A percentile compares a stretch with the other conserved stretches of the same genome.
Conservation (phyloP, 2,797 vertebrate genomes). For the Pipistrellus pygmaeus region DNA sequence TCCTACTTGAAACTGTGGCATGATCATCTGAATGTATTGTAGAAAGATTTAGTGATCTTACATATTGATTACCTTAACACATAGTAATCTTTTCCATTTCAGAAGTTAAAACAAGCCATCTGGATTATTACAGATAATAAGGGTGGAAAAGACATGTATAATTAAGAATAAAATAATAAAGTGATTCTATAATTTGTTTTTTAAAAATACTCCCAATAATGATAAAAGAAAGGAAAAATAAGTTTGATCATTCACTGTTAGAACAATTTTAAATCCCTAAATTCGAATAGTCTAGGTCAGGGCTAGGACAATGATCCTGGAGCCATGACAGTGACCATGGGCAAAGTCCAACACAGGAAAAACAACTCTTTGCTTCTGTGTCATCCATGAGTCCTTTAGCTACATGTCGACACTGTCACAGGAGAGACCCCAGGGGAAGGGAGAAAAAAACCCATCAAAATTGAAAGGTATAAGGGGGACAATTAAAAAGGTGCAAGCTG, state of each 20-base stretch:
- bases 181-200: constrained; percentile 61
- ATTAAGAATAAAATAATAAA: constrained; percentile 64
- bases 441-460: not conserved
- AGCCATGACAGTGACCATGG: not conserved
- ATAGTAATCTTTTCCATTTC: constrained; percentile 57
- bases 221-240: constrained; percentile 42
- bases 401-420: not conserved
- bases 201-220: constrained; percentile 46
- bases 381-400: not conserved
- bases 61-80: constrained; percentile 71
- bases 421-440: not conserved
- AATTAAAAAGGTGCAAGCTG: constrained; percentile 11
- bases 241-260: constrained; percentile 56
- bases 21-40: constrained; percentile 69
- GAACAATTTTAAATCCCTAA: constrained; percentile 47
- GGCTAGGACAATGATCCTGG: not conserved
- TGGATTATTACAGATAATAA: constrained; percentile 29
- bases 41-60: constrained; percentile 74
- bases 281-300: not conserved
- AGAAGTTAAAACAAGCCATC: constrained; percentile 64
- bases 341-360: constrained; percentile 23
- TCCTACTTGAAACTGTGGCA: constrained; percentile 62
- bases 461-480: not conserved
- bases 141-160: constrained; percentile 17
- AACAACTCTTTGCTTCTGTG: not conserved